Percentiles rank a stretch among this genome's conserved stretches.
Conservation (phyloP, 1,140 invertebrate species). For the Scylla paramamosain region DNA sequence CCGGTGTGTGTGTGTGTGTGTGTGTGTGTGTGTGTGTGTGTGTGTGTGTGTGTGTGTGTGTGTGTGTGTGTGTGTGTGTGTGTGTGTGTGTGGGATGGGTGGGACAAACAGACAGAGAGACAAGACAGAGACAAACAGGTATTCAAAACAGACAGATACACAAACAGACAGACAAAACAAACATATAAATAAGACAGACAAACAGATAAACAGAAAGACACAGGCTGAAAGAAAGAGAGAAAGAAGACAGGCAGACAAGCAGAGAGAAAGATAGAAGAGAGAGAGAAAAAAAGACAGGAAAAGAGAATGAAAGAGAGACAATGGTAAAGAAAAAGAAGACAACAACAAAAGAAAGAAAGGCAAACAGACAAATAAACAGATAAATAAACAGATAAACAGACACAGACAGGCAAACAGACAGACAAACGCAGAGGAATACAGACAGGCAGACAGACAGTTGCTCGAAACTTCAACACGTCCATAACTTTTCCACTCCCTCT, state of each 20-base stretch:
- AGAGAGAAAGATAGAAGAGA: background rate
- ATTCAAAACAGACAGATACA: background rate
- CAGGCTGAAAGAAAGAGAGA: background rate
- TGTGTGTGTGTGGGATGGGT: background rate
- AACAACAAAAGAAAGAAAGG: background rate
- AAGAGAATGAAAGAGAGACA: background rate
- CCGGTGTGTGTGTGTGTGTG: too few species aligned
- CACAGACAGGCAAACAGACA: too few species aligned
- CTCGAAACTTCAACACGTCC: background rate
- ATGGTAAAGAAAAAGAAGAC: background rate
- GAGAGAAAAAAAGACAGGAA: background rate
- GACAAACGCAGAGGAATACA: background rate
- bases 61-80: too few species aligned
- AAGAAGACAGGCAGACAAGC: background rate
- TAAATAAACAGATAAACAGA: background rate
- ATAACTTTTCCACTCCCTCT: background rate
- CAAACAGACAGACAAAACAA: background rate
- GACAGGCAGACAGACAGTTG: background rate
- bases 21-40: too few species aligned
- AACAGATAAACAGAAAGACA: background rate
- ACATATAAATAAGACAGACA: background rate
- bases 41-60: too few species aligned
- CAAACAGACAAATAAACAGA: background rate
- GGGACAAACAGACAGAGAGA: background rate
- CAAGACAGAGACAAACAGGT: background rate